Evolutionary conservation across 2,797 vertebrate genomes (phyloP), one percentile per base, ranked within the genome.

Genomic region (Cephalopachus bancanus): DNA sequence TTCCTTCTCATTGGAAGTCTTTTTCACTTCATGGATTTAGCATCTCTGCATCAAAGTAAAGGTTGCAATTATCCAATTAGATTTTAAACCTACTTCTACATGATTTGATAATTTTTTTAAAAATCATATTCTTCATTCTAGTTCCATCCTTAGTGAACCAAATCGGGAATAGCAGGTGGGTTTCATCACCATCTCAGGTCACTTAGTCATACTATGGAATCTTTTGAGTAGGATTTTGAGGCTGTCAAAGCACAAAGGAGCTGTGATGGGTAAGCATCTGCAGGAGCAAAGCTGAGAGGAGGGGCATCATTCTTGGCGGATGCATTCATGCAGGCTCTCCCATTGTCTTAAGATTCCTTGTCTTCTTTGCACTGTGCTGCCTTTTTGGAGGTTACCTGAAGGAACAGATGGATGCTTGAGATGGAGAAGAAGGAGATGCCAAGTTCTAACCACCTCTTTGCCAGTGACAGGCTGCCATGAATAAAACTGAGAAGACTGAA

Each of bases 41-140:
- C 4, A 78, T 83, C 49, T 83, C 22, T 53, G 17, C 33, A 14
- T 92, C 94, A 91, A 96, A 93, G n/a, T 51, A 89, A 85, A 86
- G 44, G n/a, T 78, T 94, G 33, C 22, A 65, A 22, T 83, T 72
- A 83, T 24, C 59, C 65, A 80, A 24, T 67, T 49, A 67, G 24
- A 72, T 86, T 96, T 87, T 74, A 87, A 79, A 79, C 67, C 51
- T 72, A 49, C 64, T 71, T 67, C 53, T 67, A 30, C 3, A n/a
- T 57, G 30, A 83, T n/a, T 93, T 67, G 44, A 62, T 83, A 51
- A n/a, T 16, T 62, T 8, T 89, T 86, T 89, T 59, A 20, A 65
- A 55, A 65, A 65, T 78, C 8, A 51, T 26, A 5, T 37, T 74
- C 91, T 62, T 94, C 10, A 69, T 59, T 79, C 17, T 93, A 26